Conservation (phyloP, 2,888 invertebrate species). For the Stenurella melanura region DNA sequence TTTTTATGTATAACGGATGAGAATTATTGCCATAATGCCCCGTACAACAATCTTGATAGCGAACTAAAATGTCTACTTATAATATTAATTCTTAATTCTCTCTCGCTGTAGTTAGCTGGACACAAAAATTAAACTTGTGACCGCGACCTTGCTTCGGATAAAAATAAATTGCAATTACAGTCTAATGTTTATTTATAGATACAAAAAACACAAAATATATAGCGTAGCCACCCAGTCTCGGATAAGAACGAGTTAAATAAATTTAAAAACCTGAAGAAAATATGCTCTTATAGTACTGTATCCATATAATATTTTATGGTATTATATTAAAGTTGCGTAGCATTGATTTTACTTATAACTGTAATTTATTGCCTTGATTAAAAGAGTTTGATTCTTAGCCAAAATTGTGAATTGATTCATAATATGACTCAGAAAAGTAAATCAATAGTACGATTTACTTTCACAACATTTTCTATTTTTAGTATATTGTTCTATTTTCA, state of each 20-base stretch:
- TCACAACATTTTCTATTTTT: background rate
- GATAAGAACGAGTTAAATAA: background rate
- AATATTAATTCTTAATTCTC: too few species aligned
- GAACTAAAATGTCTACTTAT: too few species aligned
- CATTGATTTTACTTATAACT: background rate
- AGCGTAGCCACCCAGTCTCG: background rate
- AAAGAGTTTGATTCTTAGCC: background rate
- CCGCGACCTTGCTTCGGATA: background rate
- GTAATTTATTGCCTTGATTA: background rate
- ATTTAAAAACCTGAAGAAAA: background rate
- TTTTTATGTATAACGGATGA: too few species aligned
- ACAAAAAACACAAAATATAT: background rate
- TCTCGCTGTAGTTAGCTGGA: too few species aligned
- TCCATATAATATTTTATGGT: background rate
- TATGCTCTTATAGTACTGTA: background rate
- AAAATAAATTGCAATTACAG: constrained; percentile 7
- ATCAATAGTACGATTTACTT: background rate
- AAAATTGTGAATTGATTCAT: background rate
- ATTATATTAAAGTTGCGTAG: background rate
- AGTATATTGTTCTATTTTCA: background rate
- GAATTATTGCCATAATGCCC: too few species aligned
- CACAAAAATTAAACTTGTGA: background rate
- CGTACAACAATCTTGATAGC: too few species aligned
- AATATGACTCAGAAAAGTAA: constrained; percentile 2
- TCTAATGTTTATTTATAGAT: background rate